Evolutionary conservation across 2,113 vertebrate species (phyloP), one percentile per base, ranked within the genome.

Genomic region (Indicator indicator): DNA sequence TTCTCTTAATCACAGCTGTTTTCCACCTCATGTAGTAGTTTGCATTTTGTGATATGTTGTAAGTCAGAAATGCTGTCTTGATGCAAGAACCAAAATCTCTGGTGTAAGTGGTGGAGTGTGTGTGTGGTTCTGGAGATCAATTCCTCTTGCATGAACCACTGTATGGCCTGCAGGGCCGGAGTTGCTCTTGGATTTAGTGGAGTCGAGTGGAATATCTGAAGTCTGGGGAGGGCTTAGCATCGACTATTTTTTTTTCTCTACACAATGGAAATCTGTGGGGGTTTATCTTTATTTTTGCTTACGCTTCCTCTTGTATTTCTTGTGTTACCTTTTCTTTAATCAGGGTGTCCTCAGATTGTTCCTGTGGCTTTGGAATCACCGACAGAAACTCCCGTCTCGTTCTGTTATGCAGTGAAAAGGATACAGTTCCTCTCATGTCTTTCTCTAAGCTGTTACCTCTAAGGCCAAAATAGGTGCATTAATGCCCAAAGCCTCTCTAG

Each of bases 1-100:
- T 90, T 81, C 63, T 36, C 58, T 88, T 70, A 80, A 86, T 92
- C 69, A 85, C 50, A 76, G 65, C 63, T 75, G 38, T 28, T 93
- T 90, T 55, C 62, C 36, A 20, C 50, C 26, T 46, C 3, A 3
- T 32, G 50, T 33, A 65, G 7, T 5, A 36, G 65, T 72, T 92
- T 95, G 62, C 40, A 42, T 93, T 82, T 74, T 81, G 70, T 30
- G 14, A 6, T 80, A 5, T 5, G 2, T 62, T 91, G 74, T 6
- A 42, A 72, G 32, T 23, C 46, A 65, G 24, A 38, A 82, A 33
- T 30, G 30, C 16, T 44, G 0, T 26, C 67, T 56, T 32, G 30
- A 2, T 78, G 23, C 44, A 55, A 72, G 48, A 72, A 58, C 30
- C 40, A 62, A 77, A 60, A 32, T 6, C 30, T 48, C 15, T 14